Base-by-base conservation (phyloP, 1,140 invertebrate genomes). In the Macrosteles quadrilineatus region DNA sequence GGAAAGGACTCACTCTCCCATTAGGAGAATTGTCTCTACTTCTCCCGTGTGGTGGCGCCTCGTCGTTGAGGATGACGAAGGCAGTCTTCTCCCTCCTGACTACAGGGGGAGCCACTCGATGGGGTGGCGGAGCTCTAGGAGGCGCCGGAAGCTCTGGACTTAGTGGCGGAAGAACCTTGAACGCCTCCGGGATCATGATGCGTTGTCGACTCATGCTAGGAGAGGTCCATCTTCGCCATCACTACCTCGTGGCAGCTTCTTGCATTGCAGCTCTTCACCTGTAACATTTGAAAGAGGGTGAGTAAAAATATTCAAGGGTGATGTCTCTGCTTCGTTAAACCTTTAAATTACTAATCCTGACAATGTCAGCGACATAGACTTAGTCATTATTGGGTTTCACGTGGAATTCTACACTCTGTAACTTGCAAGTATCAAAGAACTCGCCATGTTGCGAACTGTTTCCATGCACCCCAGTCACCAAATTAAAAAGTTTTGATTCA, bases 11-110 rank as follows among this genome's bases (percentile, higher is more conserved):
- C 6, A 84, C 78, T 27, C 85, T 78, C 1, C 85, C 85, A 50
- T 80, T 70, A 11, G 78, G 76, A 1, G 80, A 77, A 0, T 75
- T 70, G 6, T 76, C 50, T 12, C 72, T 73, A 25, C 77, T 77
- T 23, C 76, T 77, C 21, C 71, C 75, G 71, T 63, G 77, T 70
- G 75, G 75, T 9, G 77, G 74, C 30, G 76, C 80, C 25, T 78
- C 80, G 27, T n/a, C n/a, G n/a, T 78, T 21, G 47, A 89, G 80
- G 66, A 89, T 88, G 36, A 87, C 85, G 75, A 89, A 88, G 64
- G 80, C 81, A 25, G 81, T 80, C 21, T 63, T 65, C 19, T 73
- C 73, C 45, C 64, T 69, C 17, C 71, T 59, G 21, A 29, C 36
- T 36, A 69, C 67, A 3, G 70, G 73, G 11, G 73, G 73, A 4